Base-by-base conservation (phyloP, 2,113 vertebrate species). In the Hippolais icterina region DNA sequence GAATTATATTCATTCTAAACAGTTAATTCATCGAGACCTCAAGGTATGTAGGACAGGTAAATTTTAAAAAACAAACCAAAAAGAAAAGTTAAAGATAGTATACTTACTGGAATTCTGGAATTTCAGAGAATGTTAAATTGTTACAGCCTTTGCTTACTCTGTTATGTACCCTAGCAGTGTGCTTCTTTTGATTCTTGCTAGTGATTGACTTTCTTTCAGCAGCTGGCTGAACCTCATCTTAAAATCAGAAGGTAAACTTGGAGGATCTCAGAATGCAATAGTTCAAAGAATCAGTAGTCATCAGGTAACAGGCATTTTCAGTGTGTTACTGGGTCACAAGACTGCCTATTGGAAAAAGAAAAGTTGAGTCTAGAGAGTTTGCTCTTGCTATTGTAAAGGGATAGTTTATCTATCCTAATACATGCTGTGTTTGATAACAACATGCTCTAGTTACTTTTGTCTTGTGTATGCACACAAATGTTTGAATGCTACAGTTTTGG, bases 1-100 rank as follows among this genome's bases (percentile, higher is more conserved):
- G 39, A 0, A 90, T 7, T 98, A 97, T 74, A 98, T 98, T 94
- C 98, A 98, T 95, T 96, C 85, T 47, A 0, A 93, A 78, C 3
- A 19, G 0, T 91, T 98, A 89, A 98, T 98, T 95, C 98, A 98
- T 78, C 97, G 98, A 97, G 98, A 98, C 66, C 97, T 98, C 52
- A 98, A 98, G 96, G 98, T 98, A 94, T 83, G 89, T 71, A 72
- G 33, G 53, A 68, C 10, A 83, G 56, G 7, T 72, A 39, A 66
- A 69, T 39, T 39, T n/a, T n/a, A 46, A 46, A 60, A 44, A 44
- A 16, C 15, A 44, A 44, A 42, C 6, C 42, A 69, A 16, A 29
- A 19, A 8, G 2, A 8, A 18, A 46, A 28, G 12, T 66, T 53
- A 25, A 87, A 61, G 39, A 6, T 42, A 69, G 31, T 56, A 27